phyloP scores from a whole-genome alignment of 53 echinoderm and acorn worm species.

The Stichopus horrens region DNA sequence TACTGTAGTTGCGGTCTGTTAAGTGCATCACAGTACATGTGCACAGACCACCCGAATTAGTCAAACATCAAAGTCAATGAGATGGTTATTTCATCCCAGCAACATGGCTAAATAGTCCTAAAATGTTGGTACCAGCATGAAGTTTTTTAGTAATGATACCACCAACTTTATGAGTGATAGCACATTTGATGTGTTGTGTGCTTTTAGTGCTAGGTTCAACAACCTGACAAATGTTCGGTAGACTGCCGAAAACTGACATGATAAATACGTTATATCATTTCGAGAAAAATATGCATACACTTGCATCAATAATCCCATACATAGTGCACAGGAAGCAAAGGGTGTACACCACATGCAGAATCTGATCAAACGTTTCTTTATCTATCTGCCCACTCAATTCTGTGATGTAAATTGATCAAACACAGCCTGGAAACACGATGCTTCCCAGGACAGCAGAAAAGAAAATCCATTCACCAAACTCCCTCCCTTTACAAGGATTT shows the following conservation, averaged over 20 bases:
- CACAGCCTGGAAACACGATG: slow-evolving; percentile 29
- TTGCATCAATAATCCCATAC: too few species aligned
- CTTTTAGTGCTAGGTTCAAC: neutral
- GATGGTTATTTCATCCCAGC: neutral
- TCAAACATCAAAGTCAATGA: neutral
- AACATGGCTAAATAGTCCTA: neutral
- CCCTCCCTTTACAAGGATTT: slow-evolving; percentile 11
- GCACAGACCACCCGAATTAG: neutral
- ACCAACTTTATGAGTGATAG: neutral
- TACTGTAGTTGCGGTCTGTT: neutral
- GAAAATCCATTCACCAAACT: slow-evolving; percentile 21
- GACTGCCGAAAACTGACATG: neutral
- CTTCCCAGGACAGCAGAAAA: slow-evolving; percentile 38
- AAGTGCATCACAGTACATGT: neutral
- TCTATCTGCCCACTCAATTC: slow-evolving; percentile 17
- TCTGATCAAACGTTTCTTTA: neutral
- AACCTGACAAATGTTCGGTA: neutral
- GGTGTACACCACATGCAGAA: neutral
- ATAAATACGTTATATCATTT: too few species aligned
- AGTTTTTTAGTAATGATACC: neutral
- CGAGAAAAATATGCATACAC: too few species aligned
- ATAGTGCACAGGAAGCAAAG: neutral
- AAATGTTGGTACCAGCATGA: neutral
- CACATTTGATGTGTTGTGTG: neutral
- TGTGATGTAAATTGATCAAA: slow-evolving; percentile 20